Evolutionary conservation across 1,140 invertebrate genomes (phyloP).

Genomic region (Bombus difficillimus): DNA sequence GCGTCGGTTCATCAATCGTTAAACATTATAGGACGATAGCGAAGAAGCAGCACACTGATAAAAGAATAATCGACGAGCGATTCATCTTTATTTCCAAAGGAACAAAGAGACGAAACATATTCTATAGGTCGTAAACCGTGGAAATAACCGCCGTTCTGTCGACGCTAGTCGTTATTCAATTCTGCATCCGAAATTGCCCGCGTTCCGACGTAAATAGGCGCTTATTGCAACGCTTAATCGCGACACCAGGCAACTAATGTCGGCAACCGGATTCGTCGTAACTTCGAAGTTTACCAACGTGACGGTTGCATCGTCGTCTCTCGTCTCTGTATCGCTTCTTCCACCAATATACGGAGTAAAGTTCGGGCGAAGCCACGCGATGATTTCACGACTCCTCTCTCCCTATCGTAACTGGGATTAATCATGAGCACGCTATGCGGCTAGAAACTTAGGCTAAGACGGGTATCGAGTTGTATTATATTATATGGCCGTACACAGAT

Average conservation of each 20-base stretch:
- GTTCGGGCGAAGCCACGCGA: slow-evolving; percentile 52
- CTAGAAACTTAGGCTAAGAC: slow-evolving; percentile 47
- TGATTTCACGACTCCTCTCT: slow-evolving; percentile 61
- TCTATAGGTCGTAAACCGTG: not conserved
- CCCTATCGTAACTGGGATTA: slow-evolving; percentile 60
- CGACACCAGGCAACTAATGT: slow-evolving; percentile 44
- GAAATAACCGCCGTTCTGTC: not conserved
- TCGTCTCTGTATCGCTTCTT: slow-evolving; percentile 63
- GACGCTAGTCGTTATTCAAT: slow-evolving; percentile 40
- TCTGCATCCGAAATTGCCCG: slow-evolving; percentile 30
- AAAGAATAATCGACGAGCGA: not conserved
- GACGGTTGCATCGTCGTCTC: slow-evolving; percentile 52
- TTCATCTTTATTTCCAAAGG: not conserved
- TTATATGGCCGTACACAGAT: slow-evolving; percentile 44
- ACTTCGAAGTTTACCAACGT: slow-evolving; percentile 58
- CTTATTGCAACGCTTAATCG: slow-evolving; percentile 56
- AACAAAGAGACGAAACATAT: not conserved
- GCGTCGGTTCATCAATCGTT: not conserved
- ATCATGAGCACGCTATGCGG: slow-evolving; percentile 55
- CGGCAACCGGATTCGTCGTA: slow-evolving; percentile 38
- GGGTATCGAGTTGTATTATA: slow-evolving; percentile 58
- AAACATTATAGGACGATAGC: not conserved
- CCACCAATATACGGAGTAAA: slow-evolving; percentile 60
- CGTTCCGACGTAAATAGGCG: slow-evolving; percentile 35
- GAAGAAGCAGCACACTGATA: not conserved